Evolutionary conservation across 2,113 vertebrate genomes (phyloP).

Genomic region (Pithys albifrons): DNA sequence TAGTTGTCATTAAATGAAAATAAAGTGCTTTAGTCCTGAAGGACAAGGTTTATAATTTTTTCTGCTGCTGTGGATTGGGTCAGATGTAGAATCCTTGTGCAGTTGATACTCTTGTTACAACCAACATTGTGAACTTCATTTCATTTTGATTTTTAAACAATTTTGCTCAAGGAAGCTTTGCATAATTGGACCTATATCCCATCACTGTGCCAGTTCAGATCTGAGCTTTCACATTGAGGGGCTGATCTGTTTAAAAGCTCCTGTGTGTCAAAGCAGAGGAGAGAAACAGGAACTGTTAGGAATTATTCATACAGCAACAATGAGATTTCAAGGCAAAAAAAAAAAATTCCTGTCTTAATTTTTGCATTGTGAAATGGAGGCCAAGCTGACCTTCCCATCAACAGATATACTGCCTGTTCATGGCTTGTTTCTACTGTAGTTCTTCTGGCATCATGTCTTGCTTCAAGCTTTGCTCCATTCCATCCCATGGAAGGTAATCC

Average conservation of each 20-base stretch:
- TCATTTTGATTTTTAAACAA: not conserved
- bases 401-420: not conserved
- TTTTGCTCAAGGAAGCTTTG: not conserved
- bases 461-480: not conserved
- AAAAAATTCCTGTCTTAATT: not conserved
- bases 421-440: not conserved
- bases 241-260: slow-evolving; percentile 54
- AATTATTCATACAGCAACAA: not conserved
- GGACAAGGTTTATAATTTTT: slow-evolving; percentile 20
- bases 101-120: not conserved
- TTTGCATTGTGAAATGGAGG: not conserved
- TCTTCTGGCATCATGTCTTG: not conserved
- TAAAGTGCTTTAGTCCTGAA: not conserved
- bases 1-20: slow-evolving; percentile 37
- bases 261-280: not conserved
- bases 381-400: not conserved
- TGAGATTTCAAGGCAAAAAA: slow-evolving; percentile 17
- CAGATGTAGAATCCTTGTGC: not conserved
- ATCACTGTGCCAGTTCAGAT: not conserved
- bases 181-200: not conserved
- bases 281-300: not conserved
- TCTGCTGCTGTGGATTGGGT: rapidly evolving
- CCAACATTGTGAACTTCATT: not conserved
- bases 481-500: not conserved
- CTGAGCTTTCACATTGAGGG: not conserved